A percentile compares a stretch with the other conserved stretches of the same genome.
Conservation (phyloP, 2,888 invertebrate species). For the Spodoptera picta region DNA sequence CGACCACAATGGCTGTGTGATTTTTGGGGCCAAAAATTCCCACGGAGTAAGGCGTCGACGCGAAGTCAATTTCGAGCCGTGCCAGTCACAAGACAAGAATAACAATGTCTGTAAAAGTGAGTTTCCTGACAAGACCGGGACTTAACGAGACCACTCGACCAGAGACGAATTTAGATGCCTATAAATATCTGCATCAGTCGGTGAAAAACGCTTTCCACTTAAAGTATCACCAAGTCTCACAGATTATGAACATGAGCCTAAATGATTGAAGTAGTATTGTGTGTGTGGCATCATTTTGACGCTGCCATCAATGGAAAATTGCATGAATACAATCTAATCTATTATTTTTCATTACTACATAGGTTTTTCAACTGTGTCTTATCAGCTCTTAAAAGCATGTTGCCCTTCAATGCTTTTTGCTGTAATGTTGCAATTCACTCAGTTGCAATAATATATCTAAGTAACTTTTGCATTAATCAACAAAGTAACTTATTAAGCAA, state of each 20-base stretch:
- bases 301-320: too few species aligned
- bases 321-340: too few species aligned
- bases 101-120: constrained; percentile 63
- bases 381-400: constrained; percentile 12
- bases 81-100: constrained; percentile 60
- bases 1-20: constrained; percentile 34
- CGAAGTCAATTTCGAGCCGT: constrained; percentile 59
- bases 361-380: constrained; percentile 1
- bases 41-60: constrained; percentile 17
- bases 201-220: too few species aligned
- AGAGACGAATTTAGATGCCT: constrained; percentile 45
- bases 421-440: constrained; percentile 5
- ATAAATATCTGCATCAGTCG: constrained; percentile 29
- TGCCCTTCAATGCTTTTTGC: constrained; percentile 8
- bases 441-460: background rate
- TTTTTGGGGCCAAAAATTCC: constrained; percentile 52
- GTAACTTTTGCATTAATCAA: background rate
- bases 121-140: constrained; percentile 59
- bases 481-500: background rate
- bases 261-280: too few species aligned
- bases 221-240: too few species aligned
- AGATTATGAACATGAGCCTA: too few species aligned
- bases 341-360: too few species aligned
- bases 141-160: constrained; percentile 59
- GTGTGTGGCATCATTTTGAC: too few species aligned